Conservation (phyloP, 2,888 invertebrate species). For the Tuta absoluta region DNA sequence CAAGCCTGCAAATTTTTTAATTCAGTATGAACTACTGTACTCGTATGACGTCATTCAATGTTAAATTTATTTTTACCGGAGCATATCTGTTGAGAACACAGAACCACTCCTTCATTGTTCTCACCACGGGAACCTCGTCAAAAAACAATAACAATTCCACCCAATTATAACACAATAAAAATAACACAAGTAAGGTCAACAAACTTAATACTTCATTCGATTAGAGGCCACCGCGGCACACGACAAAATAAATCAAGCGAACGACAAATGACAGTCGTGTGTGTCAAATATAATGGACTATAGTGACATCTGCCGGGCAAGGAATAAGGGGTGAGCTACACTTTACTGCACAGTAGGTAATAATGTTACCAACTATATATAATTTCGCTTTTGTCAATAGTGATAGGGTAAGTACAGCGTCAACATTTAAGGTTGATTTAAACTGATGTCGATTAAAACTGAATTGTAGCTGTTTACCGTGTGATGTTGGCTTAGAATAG, state of each 20-base stretch:
- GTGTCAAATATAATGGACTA: constrained; percentile 78
- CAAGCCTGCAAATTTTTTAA: no score
- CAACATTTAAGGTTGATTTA: no score
- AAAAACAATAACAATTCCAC: constrained; percentile 21
- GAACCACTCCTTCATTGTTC: background rate
- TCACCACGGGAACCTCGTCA: constrained; percentile 10
- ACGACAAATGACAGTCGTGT: constrained; percentile 71
- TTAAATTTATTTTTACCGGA: no score
- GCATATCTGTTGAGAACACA: background rate
- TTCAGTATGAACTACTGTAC: no score
- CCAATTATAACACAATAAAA: constrained; percentile 25
- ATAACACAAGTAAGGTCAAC: constrained; percentile 41
- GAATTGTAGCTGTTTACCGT: no score
- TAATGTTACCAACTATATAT: background rate
- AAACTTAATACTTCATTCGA: constrained; percentile 54
- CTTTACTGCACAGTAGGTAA: background rate
- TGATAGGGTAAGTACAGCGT: background rate
- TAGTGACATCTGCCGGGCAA: constrained; percentile 71
- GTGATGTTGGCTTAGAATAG: no score
- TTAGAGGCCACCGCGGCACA: constrained; percentile 39
- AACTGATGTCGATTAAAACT: no score
- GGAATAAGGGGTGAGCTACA: constrained; percentile 40
- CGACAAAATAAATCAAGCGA: constrained; percentile 54
- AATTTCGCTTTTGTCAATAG: background rate
- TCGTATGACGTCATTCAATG: no score